phyloP scores from a whole-genome alignment of 2,888 invertebrate species.

The Tricholauxania praeusta region DNA sequence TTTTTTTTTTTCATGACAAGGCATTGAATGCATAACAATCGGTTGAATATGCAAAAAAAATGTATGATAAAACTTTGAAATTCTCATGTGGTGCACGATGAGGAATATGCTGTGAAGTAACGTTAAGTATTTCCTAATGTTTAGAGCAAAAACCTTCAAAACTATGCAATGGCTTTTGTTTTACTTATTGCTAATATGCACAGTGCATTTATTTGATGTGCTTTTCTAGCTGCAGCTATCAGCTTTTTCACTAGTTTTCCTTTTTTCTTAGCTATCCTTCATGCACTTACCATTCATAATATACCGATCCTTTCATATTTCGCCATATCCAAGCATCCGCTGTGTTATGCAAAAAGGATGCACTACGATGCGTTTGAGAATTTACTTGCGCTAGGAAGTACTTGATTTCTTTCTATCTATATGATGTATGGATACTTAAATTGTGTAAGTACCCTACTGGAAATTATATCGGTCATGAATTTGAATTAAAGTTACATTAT shows the following conservation, averaged over 20 bases:
- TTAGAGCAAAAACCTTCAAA: too few relatives aligned
- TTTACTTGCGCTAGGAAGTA: slow-evolving; percentile 30
- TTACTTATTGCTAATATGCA: not conserved
- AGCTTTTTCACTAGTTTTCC: not conserved
- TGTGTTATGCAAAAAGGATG: slow-evolving; percentile 9
- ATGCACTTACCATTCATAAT: not conserved
- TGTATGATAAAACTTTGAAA: too few relatives aligned
- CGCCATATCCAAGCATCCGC: slow-evolving; percentile 28
- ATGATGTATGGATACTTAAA: slow-evolving; percentile 32
- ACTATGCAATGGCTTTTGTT: not conserved
- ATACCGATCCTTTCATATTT: not conserved
- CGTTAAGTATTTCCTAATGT: too few relatives aligned
- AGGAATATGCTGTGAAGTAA: too few relatives aligned
- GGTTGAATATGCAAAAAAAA: too few relatives aligned
- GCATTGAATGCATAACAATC: too few relatives aligned
- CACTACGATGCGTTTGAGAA: slow-evolving; percentile 13
- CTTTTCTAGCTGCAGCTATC: not conserved
- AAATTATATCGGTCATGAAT: too few relatives aligned
- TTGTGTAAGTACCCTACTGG: not conserved
- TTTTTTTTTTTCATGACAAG: too few relatives aligned
- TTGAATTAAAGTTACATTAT: too few relatives aligned
- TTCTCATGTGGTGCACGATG: too few relatives aligned
- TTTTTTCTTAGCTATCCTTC: not conserved
- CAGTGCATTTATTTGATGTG: slow-evolving; percentile 23
- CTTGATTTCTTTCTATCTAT: slow-evolving; percentile 38